phyloP scores from a whole-genome alignment of 2,797 vertebrate species.

The Microcaecilia unicolor region DNA sequence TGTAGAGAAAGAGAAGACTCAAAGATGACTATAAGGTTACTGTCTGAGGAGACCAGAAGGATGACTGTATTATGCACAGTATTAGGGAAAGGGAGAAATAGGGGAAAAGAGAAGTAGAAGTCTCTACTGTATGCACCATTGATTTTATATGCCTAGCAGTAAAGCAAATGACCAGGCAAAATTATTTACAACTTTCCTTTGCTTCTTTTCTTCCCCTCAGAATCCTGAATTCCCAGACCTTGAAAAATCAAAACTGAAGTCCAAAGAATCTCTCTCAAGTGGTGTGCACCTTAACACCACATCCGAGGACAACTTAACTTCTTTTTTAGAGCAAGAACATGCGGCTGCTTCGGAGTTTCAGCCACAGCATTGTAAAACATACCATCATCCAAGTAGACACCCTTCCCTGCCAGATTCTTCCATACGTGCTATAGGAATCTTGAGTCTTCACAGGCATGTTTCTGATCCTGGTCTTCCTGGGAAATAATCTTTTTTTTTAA shows the following conservation, averaged over 20 bases:
- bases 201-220: conserved; percentile 49
- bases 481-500: conserved; percentile 64
- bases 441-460: conserved; percentile 75
- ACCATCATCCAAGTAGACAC: conserved; percentile 65
- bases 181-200: background rate
- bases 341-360: conserved; percentile 43
- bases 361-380: conserved; percentile 59
- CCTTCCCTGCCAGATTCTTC: conserved; percentile 79
- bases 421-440: conserved; percentile 53
- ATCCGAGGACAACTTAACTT: conserved; percentile 73
- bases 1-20: too few species aligned
- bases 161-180: background rate
- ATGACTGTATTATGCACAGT: too few species aligned
- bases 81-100: too few species aligned
- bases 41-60: too few species aligned
- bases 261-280: conserved; percentile 78
- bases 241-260: conserved; percentile 70
- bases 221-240: conserved; percentile 62
- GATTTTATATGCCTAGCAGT: too few species aligned
- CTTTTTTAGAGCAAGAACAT: conserved; percentile 57
- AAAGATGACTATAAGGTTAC: too few species aligned
- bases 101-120: too few species aligned
- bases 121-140: too few species aligned
- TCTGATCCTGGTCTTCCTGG: conserved; percentile 80
- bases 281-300: conserved; percentile 58